Evolutionary conservation across 2,113 vertebrate genomes (phyloP).

Genomic region (Amphilophus citrinellus): DNA sequence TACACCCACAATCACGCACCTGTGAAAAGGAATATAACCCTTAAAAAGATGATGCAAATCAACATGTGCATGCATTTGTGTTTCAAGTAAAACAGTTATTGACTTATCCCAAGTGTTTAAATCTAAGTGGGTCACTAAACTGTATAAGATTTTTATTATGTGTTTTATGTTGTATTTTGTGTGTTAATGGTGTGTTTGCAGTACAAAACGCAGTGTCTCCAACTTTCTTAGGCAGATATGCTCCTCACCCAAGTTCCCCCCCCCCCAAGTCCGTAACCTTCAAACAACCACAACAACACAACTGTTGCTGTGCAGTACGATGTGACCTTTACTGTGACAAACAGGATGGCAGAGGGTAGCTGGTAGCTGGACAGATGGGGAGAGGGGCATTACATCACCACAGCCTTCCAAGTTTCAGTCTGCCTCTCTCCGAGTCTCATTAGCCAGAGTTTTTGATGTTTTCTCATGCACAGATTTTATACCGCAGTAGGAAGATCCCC

Average conservation of each 20-base stretch:
- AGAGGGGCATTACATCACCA: constrained; percentile 48
- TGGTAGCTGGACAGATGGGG: constrained; percentile 59
- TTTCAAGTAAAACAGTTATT: constrained; percentile 24
- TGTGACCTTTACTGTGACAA: constrained; percentile 73
- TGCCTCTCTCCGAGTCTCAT: constrained; percentile 27
- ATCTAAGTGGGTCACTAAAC: constrained; percentile 7
- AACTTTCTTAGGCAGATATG: constrained; percentile 27
- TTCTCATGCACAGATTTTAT: constrained; percentile 10
- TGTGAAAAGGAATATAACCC: constrained; percentile 19
- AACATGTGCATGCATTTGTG: neutral
- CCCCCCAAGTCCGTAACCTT: constrained; percentile 48
- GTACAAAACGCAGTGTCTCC: neutral
- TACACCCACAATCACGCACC: constrained; percentile 58
- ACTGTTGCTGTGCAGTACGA: constrained; percentile 24
- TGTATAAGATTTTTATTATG: neutral
- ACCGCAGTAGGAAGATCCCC: constrained; percentile 13
- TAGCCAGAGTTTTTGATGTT: constrained; percentile 25
- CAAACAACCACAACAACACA: constrained; percentile 37
- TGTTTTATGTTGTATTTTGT: neutral
- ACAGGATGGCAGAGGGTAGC: constrained; percentile 51
- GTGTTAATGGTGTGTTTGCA: neutral
- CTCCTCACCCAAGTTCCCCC: neutral
- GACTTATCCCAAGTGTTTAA: neutral
- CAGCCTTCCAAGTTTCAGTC: constrained; percentile 22
- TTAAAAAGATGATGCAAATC: constrained; percentile 34